Conservation (phyloP, 2,113 vertebrate genomes). For the Sturnus vulgaris region DNA sequence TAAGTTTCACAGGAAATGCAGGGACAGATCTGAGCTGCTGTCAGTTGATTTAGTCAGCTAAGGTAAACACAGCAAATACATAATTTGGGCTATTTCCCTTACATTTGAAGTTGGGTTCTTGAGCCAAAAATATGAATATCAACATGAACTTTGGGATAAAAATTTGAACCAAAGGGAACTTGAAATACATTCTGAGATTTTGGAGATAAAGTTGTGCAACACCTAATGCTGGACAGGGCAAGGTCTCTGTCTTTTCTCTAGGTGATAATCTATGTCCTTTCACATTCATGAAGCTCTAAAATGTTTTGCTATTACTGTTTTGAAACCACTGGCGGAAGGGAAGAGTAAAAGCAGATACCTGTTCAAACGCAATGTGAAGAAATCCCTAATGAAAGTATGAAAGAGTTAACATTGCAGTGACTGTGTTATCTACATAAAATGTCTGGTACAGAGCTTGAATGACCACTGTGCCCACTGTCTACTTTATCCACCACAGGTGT, state of each 20-base stretch:
- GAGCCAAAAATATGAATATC: background rate
- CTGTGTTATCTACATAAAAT: background rate
- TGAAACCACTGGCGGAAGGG: background rate
- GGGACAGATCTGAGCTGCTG: background rate
- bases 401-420: background rate
- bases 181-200: background rate
- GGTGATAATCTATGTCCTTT: background rate
- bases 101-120: background rate
- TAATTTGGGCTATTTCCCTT: background rate
- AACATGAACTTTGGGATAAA: background rate
- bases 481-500: conserved; percentile 75
- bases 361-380: background rate
- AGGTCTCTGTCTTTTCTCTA: background rate
- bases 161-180: background rate
- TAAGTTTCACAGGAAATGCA: background rate
- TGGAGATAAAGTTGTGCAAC: background rate
- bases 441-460: background rate
- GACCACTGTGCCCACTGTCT: background rate
- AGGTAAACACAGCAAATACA: background rate
- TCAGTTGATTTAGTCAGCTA: background rate
- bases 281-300: background rate
- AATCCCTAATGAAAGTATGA: background rate
- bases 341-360: background rate
- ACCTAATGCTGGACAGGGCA: background rate
- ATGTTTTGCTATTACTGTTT: background rate